Conservation (phyloP, 2,888 invertebrate genomes). For the Apamea sordens region DNA sequence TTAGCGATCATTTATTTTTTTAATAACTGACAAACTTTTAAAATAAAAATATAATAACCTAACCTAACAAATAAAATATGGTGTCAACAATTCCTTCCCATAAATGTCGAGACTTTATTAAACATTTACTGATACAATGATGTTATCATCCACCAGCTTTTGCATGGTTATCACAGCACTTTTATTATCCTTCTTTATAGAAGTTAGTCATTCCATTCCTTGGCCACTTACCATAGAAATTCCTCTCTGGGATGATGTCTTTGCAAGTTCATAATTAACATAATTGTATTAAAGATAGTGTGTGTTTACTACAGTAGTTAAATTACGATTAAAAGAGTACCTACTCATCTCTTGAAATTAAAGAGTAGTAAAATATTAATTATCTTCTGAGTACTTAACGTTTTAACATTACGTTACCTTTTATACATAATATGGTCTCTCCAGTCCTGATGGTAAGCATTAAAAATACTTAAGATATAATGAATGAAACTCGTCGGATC, state of each 20-base stretch:
- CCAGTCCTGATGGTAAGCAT: too few relatives aligned
- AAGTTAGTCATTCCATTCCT: not conserved
- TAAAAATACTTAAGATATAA: not conserved
- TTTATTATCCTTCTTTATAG: not conserved
- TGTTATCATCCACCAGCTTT: not conserved
- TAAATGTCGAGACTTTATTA: too few relatives aligned
- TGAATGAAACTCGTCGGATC: not conserved
- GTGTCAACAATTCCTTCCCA: not conserved
- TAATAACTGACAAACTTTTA: not conserved
- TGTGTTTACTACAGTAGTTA: not conserved
- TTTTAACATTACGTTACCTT: not conserved
- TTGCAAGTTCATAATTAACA: not conserved
- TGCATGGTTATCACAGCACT: not conserved
- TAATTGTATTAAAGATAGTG: not conserved
- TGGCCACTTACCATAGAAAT: not conserved
- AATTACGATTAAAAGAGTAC: not conserved
- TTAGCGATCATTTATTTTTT: not conserved
- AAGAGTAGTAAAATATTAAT: constrained; percentile 1
- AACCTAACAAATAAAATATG: not conserved
- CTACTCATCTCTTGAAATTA: not conserved
- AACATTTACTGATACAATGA: not conserved
- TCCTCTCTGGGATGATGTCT: not conserved
- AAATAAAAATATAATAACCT: not conserved
- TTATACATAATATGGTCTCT: not conserved
- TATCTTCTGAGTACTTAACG: not conserved